These are phyloP conservation scores for Dasysyrphus tricinctus DNA, from an alignment of 2,888 invertebrate species.

Conservation along the genomic window DNA sequence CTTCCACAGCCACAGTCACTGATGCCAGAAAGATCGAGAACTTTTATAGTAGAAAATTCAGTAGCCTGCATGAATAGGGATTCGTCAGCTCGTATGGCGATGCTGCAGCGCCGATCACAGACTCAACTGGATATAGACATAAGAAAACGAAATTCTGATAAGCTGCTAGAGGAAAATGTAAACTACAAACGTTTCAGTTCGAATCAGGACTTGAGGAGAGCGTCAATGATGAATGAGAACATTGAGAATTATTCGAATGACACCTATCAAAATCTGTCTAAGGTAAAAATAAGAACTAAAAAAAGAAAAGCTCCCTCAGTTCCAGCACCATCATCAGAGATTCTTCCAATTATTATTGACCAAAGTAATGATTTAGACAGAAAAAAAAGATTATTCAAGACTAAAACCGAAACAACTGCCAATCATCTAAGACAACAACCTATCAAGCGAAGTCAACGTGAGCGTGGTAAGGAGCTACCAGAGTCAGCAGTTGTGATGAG, in stretches of 20 bases:
- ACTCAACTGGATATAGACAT: constrained; percentile 76
- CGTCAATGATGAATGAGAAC: neutral
- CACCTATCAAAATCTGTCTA: constrained; percentile 67
- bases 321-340: constrained; percentile 70
- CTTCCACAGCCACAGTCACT: constrained; percentile 28
- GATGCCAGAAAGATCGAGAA: constrained; percentile 77
- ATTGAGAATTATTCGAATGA: constrained; percentile 32
- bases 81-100: neutral
- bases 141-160: constrained; percentile 59
- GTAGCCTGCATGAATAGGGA: neutral
- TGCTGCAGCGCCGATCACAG: constrained; percentile 76
- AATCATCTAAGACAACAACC: neutral
- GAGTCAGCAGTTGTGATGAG: neutral
- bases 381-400: constrained; percentile 87
- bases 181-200: constrained; percentile 20
- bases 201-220: constrained; percentile 17
- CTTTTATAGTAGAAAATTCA: constrained; percentile 66
- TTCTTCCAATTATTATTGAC: neutral
- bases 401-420: constrained; percentile 87
- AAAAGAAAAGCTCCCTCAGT: constrained; percentile 90
- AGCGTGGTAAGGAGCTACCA: neutral
- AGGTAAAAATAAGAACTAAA: constrained; percentile 85
- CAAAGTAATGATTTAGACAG: constrained; percentile 26
- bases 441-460: neutral
- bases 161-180: neutral